Evolutionary conservation across 1,140 invertebrate species (phyloP).

Genomic region (Microplitis demolitor): DNA sequence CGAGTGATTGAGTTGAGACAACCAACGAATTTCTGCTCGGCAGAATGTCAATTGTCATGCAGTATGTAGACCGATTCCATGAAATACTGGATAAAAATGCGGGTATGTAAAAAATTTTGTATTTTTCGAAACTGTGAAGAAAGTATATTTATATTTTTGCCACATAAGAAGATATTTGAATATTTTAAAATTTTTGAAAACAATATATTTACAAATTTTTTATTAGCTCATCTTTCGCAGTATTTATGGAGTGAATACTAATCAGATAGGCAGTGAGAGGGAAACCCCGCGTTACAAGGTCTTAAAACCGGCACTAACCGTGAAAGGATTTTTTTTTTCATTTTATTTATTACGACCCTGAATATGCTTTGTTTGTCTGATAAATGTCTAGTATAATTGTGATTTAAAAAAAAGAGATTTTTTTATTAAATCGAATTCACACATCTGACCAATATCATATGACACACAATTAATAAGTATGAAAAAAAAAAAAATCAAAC

Average conservation of each 20-base stretch:
- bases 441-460: too few species aligned
- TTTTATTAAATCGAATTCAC: not conserved
- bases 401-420: not conserved
- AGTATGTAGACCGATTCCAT: conserved; percentile 68
- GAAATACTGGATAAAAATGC: conserved; percentile 68
- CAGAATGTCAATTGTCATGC: conserved; percentile 69
- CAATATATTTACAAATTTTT: not conserved
- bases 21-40: conserved; percentile 14
- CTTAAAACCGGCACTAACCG: not conserved
- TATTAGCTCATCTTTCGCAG: not conserved
- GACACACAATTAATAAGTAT: too few species aligned
- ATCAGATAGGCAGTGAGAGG: conserved; percentile 4
- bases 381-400: not conserved
- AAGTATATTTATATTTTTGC: too few species aligned
- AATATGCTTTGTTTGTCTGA: not conserved
- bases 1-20: not conserved
- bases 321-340: not conserved
- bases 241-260: not conserved
- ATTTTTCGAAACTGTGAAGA: too few species aligned
- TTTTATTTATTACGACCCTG: conserved; percentile 4
- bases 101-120: conserved; percentile 53
- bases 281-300: conserved; percentile 3
- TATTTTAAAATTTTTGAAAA: too few species aligned
- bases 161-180: too few species aligned
- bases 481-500: too few species aligned